A percentile compares a stretch with the other conserved stretches of the same genome.
These are phyloP conservation scores for Colistium nudipinnis DNA, from an alignment of 2,113 vertebrate species.

Conservation along the genomic window DNA sequence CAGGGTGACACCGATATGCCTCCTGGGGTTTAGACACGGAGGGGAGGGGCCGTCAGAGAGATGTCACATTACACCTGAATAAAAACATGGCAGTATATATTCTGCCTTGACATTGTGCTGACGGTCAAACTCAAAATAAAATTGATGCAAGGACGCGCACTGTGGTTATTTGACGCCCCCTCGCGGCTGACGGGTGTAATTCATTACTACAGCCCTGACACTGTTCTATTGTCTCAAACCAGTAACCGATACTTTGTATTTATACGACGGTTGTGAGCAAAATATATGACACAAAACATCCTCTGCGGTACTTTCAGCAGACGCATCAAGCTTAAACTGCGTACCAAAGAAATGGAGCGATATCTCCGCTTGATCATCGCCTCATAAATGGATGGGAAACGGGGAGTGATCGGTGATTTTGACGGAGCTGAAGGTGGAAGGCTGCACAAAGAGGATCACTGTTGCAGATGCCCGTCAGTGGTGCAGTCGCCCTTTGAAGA, in stretches of 20 bases:
- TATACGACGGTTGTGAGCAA: slow-evolving; percentile 26
- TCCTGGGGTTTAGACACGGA: slow-evolving; percentile 47
- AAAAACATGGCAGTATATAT: too few species aligned
- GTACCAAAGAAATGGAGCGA: neutral
- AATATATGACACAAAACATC: slow-evolving; percentile 33
- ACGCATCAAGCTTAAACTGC: neutral
- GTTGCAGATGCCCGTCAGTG: slow-evolving; percentile 74
- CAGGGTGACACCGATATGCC: slow-evolving; percentile 72
- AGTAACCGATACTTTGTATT: slow-evolving; percentile 24
- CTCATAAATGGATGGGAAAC: slow-evolving; percentile 24
- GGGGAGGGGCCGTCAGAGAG: slow-evolving; percentile 17
- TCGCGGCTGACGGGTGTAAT: slow-evolving; percentile 22
- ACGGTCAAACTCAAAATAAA: neutral
- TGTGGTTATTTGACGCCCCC: slow-evolving; percentile 56
- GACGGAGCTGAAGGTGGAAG: slow-evolving; percentile 38
- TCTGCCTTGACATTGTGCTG: neutral
- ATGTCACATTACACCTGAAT: slow-evolving; percentile 65
- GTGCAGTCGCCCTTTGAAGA: slow-evolving; percentile 68
- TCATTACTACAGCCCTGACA: neutral
- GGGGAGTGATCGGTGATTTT: slow-evolving; percentile 12
- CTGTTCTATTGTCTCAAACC: slow-evolving; percentile 53
- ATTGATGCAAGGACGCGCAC: neutral
- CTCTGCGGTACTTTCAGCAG: slow-evolving; percentile 3
- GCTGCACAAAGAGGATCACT: slow-evolving; percentile 79
- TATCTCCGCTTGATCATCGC: neutral